Base-by-base conservation (phyloP, 1,140 invertebrate species). In the Paracyclopina nana region DNA sequence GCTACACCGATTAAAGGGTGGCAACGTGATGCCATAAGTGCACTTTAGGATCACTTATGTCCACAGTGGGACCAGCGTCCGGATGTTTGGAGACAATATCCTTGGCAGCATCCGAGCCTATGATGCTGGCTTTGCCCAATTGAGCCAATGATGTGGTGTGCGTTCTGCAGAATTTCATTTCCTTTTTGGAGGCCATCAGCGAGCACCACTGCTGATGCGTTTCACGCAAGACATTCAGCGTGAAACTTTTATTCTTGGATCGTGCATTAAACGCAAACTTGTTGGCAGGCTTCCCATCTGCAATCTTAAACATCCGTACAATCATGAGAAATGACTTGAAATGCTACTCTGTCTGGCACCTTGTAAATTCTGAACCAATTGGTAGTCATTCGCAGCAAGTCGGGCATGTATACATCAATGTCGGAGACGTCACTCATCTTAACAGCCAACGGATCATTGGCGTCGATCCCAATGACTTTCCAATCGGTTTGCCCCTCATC, bases 331-430 rank as follows among this genome's bases (percentile, higher is more conserved):
- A 9, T 16, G 12, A 44, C 9, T 12, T 44, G 9, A 46, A 40
- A 46, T 12, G 20, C 6, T 6, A 46, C 14, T 44, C 92, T 92
- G 73, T 95, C 87, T 44, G 95, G 95, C 61, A 97, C 84, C 70
- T 99, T 99, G 68, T 99, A 99, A 55, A 92, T 83, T 59, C 82
- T 81, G 62, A 98, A 95, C 95, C 95, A 99, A 70, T 97, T 91
- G 52, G 90, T 75, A 6, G 92, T 91, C 11, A 90, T 88, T 66
- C 82, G 80, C 59, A 96, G 62, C 54, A 95, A 72, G 3, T 94
- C 95, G 25, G 92, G 94, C 68, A 85, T 90, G 59, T 78, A 68
- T 63, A 78, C 79, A 61, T 97, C 88, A 50, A 99, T 75, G 70
- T 99, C 94, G 41, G 67, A 65, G 6, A 49, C 8, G 8, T 31